Evolutionary conservation across 2,113 vertebrate species (phyloP).

Genomic region (Neopipo cinnamomea): DNA sequence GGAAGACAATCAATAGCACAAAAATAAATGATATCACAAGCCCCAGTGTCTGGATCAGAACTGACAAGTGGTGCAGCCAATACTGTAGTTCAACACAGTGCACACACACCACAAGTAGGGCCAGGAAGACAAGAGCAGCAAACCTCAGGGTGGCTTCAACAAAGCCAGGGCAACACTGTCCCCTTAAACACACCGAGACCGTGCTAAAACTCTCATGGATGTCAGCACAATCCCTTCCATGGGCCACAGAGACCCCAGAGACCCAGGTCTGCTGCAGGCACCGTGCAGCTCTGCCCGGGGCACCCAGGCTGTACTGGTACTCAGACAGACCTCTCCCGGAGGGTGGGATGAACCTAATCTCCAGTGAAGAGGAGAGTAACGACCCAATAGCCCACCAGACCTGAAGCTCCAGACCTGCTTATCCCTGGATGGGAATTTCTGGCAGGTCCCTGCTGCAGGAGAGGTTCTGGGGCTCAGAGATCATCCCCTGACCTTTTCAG

Average conservation of each 20-base stretch:
- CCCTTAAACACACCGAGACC: background rate
- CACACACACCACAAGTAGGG: background rate
- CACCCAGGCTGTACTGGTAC: background rate
- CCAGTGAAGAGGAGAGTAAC: background rate
- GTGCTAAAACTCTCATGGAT: background rate
- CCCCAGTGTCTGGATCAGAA: background rate
- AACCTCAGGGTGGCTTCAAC: background rate
- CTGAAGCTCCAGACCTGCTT: background rate
- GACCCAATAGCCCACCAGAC: rapidly evolving
- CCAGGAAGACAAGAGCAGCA: background rate
- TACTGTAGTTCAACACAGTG: background rate
- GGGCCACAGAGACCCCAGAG: background rate
- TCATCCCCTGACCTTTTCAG: background rate
- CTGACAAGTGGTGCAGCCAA: rapidly evolving
- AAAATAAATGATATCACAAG: rapidly evolving
- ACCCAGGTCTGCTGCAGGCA: background rate
- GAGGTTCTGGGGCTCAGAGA: rapidly evolving
- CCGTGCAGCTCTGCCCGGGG: rapidly evolving
- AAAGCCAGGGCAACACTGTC: background rate
- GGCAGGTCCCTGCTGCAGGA: background rate
- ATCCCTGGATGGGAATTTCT: background rate
- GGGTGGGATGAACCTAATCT: background rate
- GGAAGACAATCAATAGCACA: background rate
- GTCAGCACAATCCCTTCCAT: background rate
- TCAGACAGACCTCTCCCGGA: background rate